Conservation (phyloP, 2,888 invertebrate genomes). For the Drosophila nigricruria region DNA sequence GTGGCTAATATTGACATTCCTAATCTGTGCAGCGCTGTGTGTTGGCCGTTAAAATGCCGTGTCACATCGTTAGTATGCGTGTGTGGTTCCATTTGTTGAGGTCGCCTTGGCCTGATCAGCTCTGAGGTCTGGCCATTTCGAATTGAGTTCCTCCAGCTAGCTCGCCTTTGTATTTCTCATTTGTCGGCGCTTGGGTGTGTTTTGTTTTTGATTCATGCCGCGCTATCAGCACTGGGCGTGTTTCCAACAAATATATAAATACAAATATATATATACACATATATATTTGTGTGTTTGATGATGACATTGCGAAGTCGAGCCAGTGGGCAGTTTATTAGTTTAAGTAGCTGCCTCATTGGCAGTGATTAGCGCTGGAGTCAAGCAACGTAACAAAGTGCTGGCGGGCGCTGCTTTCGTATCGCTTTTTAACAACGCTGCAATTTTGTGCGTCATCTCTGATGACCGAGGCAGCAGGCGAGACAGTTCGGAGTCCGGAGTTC, state of each 20-base stretch:
- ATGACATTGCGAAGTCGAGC: slow-evolving; percentile 64
- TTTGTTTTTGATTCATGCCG: slow-evolving; percentile 73
- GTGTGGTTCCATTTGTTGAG: slow-evolving; percentile 67
- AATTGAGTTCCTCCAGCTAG: neutral
- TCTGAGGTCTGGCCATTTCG: neutral
- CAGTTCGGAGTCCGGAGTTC: slow-evolving; percentile 7
- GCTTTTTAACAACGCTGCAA: slow-evolving; percentile 83
- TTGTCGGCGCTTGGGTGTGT: slow-evolving; percentile 61
- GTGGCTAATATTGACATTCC: slow-evolving; percentile 77
- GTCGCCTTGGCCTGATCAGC: slow-evolving; percentile 50
- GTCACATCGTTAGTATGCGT: slow-evolving; percentile 79
- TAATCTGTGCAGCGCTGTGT: slow-evolving; percentile 70
- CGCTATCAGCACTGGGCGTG: slow-evolving; percentile 75
- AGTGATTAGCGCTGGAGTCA: slow-evolving; percentile 64
- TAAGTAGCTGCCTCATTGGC: slow-evolving; percentile 75
- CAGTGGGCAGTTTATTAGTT: slow-evolving; percentile 68
- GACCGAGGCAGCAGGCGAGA: slow-evolving; percentile 12
- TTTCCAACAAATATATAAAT: slow-evolving; percentile 26
- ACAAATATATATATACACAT: neutral
- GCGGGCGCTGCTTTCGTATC: slow-evolving; percentile 65
- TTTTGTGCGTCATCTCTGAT: slow-evolving; percentile 53
- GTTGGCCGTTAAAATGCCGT: slow-evolving; percentile 77
- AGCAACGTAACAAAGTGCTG: slow-evolving; percentile 44
- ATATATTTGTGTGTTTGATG: slow-evolving; percentile 50
- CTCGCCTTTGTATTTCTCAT: slow-evolving; percentile 35